Evolutionary conservation across 2,888 invertebrate species (phyloP), one percentile per base, ranked within the genome.

Genomic region (Drosophila putrida): DNA sequence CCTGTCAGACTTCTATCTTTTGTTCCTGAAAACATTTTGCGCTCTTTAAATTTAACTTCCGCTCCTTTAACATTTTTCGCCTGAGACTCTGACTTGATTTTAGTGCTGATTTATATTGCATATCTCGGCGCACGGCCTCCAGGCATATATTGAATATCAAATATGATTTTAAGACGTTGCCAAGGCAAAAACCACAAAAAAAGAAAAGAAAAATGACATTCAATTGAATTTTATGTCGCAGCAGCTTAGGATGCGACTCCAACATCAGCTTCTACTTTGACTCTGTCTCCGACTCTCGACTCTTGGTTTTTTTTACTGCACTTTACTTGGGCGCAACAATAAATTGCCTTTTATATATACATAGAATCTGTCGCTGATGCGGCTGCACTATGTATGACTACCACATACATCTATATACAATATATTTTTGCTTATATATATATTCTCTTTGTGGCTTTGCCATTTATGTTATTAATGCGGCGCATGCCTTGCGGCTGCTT

Each of bases 191-290:
- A 25, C 15, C 28, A 28, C 4, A 28, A 41, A 41, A 6, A 38
- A 13, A 28, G 13, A 39, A 38, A 38, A 41, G 64, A 71, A 75
- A 86, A 74, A 85, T 78, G 68, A 31, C 60, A 38, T 78, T 70
- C 75, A 86, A 88, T 88, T 83, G 80, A 75, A 80, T 83, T 83
- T 82, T 79, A 88, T 76, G 78, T 74, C 77, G 76, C 78, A 80
- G 70, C 63, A 66, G 66, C 70, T 66, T 64, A 66, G 68, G 36
- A 43, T 28, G 44, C 49, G 46, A 33, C 53, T 43, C 25, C 38
- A 36, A 13, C 44, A 38, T 9, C 36, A 28, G 11, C 15, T 20
- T 50, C 31, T 33, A 38, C 46, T 51, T 39, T 44, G 39, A 38
- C 15, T 36, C 31, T 13, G 38, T 33, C 44, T 41, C 41, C 36